Evolutionary conservation across 2,113 vertebrate species (phyloP), one percentile per base, ranked within the genome.

Genomic region (Periophthalmodon schlosseri): DNA sequence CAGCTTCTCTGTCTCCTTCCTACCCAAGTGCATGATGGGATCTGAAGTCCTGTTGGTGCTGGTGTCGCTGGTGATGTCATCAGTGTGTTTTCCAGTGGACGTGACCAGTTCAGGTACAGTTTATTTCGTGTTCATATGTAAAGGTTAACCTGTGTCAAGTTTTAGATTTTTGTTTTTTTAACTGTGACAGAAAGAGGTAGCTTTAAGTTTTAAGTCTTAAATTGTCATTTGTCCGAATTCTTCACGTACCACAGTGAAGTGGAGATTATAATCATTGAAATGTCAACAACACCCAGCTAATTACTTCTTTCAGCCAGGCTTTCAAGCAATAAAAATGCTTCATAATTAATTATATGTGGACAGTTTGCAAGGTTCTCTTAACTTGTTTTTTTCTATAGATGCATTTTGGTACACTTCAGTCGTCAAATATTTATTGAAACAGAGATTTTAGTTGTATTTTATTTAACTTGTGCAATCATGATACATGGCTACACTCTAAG

Each of bases 11-110:
- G 71, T 69, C 24, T 36, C 68, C 46, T 46, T 4, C 8, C 18
- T 46, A 36, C 39, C 10, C 65, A 58, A 44, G 74, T 80, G 82
- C 86, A 85, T 16, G 75, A 91, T 91, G 90, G 84, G 82, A 75
- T 52, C 69, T 76, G 63, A 21, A 44, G 78, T 76, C 23, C 34
- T 81, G 36, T 5, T 34, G 6, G 0, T 60, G 28, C 67, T 80
- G 24, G 36, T 85, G 24, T 72, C 21, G 24, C 50, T 88, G 68
- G 13, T 79, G 82, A 79, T 70, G 18, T 81, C 85, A 56, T 88
- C 75, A 39, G 50, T 57, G 21, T 57, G 76, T 16, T 69, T 6
- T 4, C 74, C 39, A 34, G 70, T 76, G 61, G 81, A 73, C 1
- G 78, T 54, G 34, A 50, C 63, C 78, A 74, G 58, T 16, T 54